phyloP scores from a whole-genome alignment of 1,140 invertebrate species.

The Euwallacea similis region DNA sequence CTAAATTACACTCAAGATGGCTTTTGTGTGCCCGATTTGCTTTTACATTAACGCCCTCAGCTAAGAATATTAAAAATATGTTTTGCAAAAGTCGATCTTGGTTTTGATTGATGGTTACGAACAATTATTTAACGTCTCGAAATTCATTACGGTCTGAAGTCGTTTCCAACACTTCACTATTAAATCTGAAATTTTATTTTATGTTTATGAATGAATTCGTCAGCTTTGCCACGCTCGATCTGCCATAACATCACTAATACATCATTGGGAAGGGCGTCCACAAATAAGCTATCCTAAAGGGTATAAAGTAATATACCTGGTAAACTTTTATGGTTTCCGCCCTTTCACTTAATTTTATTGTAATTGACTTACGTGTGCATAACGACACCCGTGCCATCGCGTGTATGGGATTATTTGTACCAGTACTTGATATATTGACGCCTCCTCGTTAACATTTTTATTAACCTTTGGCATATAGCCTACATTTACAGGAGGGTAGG shows the following conservation, averaged over 20 bases:
- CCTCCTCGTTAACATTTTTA: too few species aligned
- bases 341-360: constrained; percentile 1
- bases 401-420: background rate
- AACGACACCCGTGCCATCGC: background rate
- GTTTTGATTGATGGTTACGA: background rate
- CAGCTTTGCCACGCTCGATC: background rate
- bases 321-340: background rate
- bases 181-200: background rate
- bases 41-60: background rate
- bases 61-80: constrained; percentile 4
- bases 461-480: too few species aligned
- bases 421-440: too few species aligned
- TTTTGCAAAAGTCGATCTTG: background rate
- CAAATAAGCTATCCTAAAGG: constrained; percentile 3
- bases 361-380: background rate
- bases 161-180: background rate
- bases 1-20: constrained; percentile 32
- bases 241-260: background rate
- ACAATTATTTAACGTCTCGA: background rate
- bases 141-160: background rate
- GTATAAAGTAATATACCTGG: background rate
- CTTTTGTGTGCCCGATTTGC: constrained; percentile 13
- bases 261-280: background rate
- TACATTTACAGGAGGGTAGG: too few species aligned
- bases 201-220: background rate